Evolutionary conservation across 2,888 invertebrate species (phyloP).

Genomic region (Drosophila eohydei): DNA sequence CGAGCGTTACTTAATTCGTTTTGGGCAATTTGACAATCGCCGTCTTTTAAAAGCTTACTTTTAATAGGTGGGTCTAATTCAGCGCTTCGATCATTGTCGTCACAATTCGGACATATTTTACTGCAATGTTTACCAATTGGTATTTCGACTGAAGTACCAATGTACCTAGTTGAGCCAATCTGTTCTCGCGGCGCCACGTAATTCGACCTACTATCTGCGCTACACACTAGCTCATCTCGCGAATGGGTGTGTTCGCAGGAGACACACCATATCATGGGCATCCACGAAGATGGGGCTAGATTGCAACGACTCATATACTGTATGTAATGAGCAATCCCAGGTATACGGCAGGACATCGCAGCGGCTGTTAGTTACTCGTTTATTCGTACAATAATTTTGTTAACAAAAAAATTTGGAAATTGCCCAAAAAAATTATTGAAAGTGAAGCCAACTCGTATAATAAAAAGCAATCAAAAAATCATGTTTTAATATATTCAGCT

Average conservation of each 20-base stretch:
- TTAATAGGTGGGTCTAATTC: too few relatives aligned
- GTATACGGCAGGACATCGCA: conserved; percentile 11
- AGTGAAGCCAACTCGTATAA: neutral
- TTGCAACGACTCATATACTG: neutral
- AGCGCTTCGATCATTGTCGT: neutral
- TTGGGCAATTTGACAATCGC: neutral
- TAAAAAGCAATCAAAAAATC: neutral
- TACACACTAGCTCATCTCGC: neutral
- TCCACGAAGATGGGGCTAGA: conserved; percentile 1
- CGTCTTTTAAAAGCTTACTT: neutral
- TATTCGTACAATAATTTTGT: conserved; percentile 2
- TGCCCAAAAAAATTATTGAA: neutral
- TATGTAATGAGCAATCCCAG: neutral
- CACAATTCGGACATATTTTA: neutral
- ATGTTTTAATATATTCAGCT: neutral
- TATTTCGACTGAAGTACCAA: neutral
- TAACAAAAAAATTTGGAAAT: conserved; percentile 5
- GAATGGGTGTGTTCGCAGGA: neutral
- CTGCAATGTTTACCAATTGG: neutral
- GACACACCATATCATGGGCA: neutral
- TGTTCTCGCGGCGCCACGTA: neutral
- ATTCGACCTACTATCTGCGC: neutral
- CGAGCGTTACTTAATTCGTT: neutral
- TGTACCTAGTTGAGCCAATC: neutral
- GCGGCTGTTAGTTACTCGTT: too few relatives aligned